Conservation (phyloP, 2,888 invertebrate species). For the Phortica okadai region DNA sequence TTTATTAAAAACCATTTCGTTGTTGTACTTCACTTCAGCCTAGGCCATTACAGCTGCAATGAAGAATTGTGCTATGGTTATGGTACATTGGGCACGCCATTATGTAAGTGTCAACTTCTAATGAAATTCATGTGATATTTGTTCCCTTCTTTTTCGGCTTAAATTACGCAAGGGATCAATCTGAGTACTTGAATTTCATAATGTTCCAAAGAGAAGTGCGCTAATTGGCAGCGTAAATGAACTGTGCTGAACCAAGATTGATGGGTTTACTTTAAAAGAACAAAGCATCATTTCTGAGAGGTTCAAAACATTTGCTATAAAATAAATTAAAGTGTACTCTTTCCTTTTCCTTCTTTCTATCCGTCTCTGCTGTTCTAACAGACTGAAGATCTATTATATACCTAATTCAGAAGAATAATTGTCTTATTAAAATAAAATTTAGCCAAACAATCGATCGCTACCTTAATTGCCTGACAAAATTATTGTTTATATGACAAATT, state of each 20-base stretch:
- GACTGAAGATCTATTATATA: no score
- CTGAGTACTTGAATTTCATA: neutral
- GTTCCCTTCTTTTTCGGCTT: neutral
- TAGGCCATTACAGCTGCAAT: neutral
- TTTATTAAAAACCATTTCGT: conserved; percentile 48
- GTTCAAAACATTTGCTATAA: no score
- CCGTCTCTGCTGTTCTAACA: no score
- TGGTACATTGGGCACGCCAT: neutral
- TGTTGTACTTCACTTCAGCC: neutral
- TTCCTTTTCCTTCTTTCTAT: no score
- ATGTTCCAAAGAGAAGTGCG: conserved; percentile 5
- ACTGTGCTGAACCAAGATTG: conserved; percentile 11
- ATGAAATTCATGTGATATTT: neutral
- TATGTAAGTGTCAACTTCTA: conserved; percentile 9
- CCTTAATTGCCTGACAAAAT: neutral
- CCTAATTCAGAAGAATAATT: no score
- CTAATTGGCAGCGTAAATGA: conserved; percentile 25
- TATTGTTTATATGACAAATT: neutral
- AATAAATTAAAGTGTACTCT: no score
- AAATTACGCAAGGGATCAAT: conserved; percentile 5
- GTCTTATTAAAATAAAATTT: no score
- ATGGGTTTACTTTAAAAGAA: neutral
- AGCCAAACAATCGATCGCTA: no score
- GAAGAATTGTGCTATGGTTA: neutral
- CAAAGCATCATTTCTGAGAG: neutral